Conservation (phyloP, 2,797 vertebrate species). For the Sebastolobus altivelis region DNA sequence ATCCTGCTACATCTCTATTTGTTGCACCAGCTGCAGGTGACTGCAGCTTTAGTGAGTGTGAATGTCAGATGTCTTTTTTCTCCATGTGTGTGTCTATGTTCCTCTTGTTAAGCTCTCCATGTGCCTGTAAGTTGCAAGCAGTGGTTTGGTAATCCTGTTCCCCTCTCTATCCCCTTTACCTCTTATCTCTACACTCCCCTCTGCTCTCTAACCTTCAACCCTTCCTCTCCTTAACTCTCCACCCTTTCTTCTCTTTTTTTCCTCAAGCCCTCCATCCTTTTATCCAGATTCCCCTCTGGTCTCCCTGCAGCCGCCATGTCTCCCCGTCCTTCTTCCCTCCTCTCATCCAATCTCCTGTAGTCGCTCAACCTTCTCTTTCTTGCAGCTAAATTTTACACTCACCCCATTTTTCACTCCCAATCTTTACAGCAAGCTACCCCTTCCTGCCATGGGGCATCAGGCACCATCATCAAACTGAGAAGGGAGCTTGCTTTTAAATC, state of each 20-base stretch:
- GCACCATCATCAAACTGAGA: slow-evolving; percentile 4
- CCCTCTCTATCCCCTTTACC: slow-evolving; percentile 43
- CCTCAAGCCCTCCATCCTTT: slow-evolving; percentile 37
- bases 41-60: slow-evolving; percentile 22
- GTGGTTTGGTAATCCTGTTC: slow-evolving; percentile 67
- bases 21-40: background rate
- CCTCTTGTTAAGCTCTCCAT: slow-evolving; percentile 51
- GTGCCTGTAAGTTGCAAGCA: slow-evolving; percentile 57
- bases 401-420: slow-evolving; percentile 38
- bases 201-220: slow-evolving; percentile 55
- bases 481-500: slow-evolving; percentile 10
- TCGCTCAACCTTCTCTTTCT: slow-evolving; percentile 28
- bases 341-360: slow-evolving; percentile 22
- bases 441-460: background rate
- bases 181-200: slow-evolving; percentile 49
- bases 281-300: slow-evolving; percentile 42
- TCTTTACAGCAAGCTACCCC: slow-evolving; percentile 1
- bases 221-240: slow-evolving; percentile 31
- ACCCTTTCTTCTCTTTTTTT: slow-evolving; percentile 27
- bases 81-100: slow-evolving; percentile 35
- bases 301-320: background rate
- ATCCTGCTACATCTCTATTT: background rate
- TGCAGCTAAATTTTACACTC: slow-evolving; percentile 32
- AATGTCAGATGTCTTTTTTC: slow-evolving; percentile 8
- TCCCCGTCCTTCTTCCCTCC: background rate